Conservation (phyloP, 2,797 vertebrate genomes). For the Tragelaphus eurycerus region DNA sequence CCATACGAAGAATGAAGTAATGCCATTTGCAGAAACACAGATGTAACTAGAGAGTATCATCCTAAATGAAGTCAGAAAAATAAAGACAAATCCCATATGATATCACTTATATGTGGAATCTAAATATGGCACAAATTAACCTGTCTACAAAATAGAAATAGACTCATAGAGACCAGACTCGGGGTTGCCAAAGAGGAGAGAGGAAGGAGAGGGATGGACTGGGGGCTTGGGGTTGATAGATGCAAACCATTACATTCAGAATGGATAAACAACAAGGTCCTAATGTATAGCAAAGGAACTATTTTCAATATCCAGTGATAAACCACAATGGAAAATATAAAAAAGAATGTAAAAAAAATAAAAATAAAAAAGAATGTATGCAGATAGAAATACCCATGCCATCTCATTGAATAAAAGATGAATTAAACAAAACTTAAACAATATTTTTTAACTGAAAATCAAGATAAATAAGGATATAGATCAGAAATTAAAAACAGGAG, state of each 20-base stretch:
- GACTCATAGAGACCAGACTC: not conserved
- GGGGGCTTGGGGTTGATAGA: not conserved
- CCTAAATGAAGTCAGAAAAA: not conserved
- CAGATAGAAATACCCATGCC: not conserved
- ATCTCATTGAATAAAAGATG: not conserved
- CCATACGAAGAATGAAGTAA: not conserved
- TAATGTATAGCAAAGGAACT: not conserved
- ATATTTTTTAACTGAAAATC: conserved; percentile 6
- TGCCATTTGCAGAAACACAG: not conserved
- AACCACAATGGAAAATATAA: not conserved
- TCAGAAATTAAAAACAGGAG: not conserved
- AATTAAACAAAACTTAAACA: not conserved
- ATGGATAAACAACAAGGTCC: not conserved
- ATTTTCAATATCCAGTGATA: not conserved
- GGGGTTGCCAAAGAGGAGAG: not conserved
- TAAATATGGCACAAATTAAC: not conserved
- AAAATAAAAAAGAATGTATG: not conserved
- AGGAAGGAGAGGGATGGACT: not conserved
- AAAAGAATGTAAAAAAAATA: not conserved
- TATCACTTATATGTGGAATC: not conserved
- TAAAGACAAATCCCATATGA: not conserved
- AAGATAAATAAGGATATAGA: not conserved
- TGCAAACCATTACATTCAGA: not conserved
- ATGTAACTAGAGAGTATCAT: not conserved
- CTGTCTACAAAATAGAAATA: not conserved